These are phyloP conservation scores for Gymnoscopelus microlampas DNA, from an alignment of 2,797 vertebrate species.

Conservation along the genomic window DNA sequence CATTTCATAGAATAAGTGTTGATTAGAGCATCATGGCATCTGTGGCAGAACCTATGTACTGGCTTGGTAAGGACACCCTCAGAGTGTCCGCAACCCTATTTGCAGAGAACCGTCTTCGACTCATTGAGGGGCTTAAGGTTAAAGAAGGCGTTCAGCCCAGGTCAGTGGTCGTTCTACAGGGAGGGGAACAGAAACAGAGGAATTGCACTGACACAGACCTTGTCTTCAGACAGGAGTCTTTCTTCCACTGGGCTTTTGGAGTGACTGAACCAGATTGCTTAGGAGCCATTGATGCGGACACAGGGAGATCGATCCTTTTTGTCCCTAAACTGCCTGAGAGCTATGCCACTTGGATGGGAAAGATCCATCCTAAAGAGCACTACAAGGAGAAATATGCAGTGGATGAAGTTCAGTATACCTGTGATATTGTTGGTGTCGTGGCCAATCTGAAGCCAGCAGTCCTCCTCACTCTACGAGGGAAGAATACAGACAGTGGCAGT, in stretches of 20 bases:
- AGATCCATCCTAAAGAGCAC: slow-evolving; percentile 88
- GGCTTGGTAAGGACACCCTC: slow-evolving; percentile 93
- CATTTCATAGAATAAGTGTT: too few relatives aligned
- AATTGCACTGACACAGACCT: slow-evolving; percentile 93
- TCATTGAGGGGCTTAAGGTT: slow-evolving; percentile 83
- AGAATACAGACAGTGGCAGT: slow-evolving; percentile 91
- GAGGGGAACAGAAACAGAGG: slow-evolving; percentile 91
- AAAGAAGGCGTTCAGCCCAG: slow-evolving; percentile 67
- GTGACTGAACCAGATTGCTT: slow-evolving; percentile 91
- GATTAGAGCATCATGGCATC: too few relatives aligned
- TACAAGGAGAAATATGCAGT: slow-evolving; percentile 91
- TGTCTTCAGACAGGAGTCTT: slow-evolving; percentile 97
- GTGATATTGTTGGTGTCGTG: slow-evolving; percentile 84
- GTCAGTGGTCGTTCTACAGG: slow-evolving; percentile 88
- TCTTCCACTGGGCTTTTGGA: slow-evolving; percentile 97
- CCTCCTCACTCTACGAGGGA: slow-evolving; percentile 91
- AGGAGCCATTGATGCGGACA: slow-evolving; percentile 89
- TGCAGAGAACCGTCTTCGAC: slow-evolving; percentile 85
- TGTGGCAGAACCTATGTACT: slow-evolving; percentile 75
- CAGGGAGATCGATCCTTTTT: slow-evolving; percentile 89
- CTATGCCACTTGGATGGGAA: slow-evolving; percentile 96
- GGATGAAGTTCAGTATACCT: slow-evolving; percentile 84
- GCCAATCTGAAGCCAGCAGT: slow-evolving; percentile 80
- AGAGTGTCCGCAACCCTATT: slow-evolving; percentile 89
- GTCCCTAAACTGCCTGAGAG: slow-evolving; percentile 91